Base-by-base conservation (phyloP, 2,113 vertebrate species). In the Camarhynchus parvulus region DNA sequence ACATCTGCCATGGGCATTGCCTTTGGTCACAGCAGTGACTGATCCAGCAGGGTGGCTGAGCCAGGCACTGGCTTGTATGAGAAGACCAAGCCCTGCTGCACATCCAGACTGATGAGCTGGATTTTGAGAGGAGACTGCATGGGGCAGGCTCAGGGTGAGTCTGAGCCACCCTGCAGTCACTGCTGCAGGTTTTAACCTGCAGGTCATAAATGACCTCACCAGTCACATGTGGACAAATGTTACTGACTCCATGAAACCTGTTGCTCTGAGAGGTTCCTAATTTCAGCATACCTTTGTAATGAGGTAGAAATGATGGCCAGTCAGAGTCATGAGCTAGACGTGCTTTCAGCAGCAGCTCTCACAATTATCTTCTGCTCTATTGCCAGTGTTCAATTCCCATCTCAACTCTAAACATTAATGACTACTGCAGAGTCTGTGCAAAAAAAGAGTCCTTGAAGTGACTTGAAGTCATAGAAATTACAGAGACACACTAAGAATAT, bases 1-100 rank as follows among this genome's bases (percentile, higher is more conserved):
- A 7, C 50, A 16, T 19, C 59, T 53, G 27, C 20, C 2, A 1
- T 3, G 46, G 56, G 24, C 30, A n/a, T 1, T 31, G 37, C 5
- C 47, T 25, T 59, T 11, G 18, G 1, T n/a, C 19, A 3, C 0
- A 0, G 9, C 9, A 24, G 11, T 15, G 14, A 8, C n/a, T 7
- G 5, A 31, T 1, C 30, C 25, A 19, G 2, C 25, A 46, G 55
- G 12, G 3, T 8, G 18, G 44, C 35, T 73, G 81, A 55, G 35
- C 49, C 33, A 0, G 7, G 24, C 10, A 5, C 22, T 35, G 53
- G 28, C 28, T 80, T 59, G 46, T 39, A 15, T 7, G 24, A 62
- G 46, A 52, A 52, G 31, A 27, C 41, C 63, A 63, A 52, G 21
- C 41, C 11, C 16, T 73, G 59, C 68, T 49, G 55, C 44, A 42